A percentile compares a stretch with the other conserved stretches of the same genome.
phyloP scores from a whole-genome alignment of 2,113 vertebrate genomes.

The Oxyruncus cristatus region DNA sequence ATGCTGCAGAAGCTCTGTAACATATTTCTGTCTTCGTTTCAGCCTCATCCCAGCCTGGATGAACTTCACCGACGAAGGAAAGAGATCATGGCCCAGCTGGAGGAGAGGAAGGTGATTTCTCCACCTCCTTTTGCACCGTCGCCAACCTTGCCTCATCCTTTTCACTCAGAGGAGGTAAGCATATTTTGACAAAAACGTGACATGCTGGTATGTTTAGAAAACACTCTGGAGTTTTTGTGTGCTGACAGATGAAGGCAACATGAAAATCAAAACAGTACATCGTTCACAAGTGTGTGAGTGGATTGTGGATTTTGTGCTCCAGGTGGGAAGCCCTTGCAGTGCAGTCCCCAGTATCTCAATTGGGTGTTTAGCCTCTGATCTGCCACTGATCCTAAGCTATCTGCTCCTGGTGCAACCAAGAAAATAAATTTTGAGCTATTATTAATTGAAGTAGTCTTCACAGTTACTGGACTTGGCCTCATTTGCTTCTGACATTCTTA shows the following conservation, averaged over 20 bases:
- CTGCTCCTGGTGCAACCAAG: not conserved
- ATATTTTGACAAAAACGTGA: not conserved
- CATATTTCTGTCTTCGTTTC: conserved; percentile 62
- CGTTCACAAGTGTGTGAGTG: not conserved
- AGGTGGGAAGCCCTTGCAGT: not conserved
- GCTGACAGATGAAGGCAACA: not conserved
- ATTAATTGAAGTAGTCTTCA: not conserved
- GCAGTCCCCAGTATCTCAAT: not conserved
- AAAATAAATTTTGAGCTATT: not conserved
- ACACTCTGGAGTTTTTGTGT: not conserved
- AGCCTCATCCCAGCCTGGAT: conserved; percentile 87
- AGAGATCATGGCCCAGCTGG: conserved; percentile 94
- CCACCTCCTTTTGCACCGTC: conserved; percentile 94
- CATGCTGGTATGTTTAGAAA: not conserved
- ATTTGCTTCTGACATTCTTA: not conserved
- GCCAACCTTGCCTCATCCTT: conserved; percentile 87
- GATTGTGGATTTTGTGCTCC: not conserved
- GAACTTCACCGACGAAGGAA: conserved; percentile 92
- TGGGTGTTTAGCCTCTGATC: not conserved
- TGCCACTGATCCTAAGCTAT: not conserved
- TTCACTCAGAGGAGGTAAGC: conserved; percentile 87
- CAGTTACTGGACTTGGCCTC: not conserved
- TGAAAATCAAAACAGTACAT: not conserved
- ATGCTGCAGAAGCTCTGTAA: conserved; percentile 72
- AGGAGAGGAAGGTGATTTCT: conserved; percentile 95